Evolutionary conservation across 2,797 vertebrate species (phyloP).

Genomic region (Aphelocoma californica): DNA sequence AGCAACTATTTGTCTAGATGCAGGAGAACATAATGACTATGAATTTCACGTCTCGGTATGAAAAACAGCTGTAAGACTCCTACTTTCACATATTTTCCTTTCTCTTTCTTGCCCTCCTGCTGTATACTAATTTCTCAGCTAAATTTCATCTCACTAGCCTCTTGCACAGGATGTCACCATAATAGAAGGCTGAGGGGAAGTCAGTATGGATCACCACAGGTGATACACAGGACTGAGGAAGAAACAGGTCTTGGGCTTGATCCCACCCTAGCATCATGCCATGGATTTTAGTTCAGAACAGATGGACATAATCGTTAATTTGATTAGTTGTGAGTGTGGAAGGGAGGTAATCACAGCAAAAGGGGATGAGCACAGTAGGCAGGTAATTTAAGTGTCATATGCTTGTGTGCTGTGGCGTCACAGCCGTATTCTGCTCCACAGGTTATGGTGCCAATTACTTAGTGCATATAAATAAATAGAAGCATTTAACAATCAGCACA

Average conservation of each 20-base stretch:
- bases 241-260: not conserved
- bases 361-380: not conserved
- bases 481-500: not conserved
- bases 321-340: conserved; percentile 1
- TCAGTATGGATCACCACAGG: not conserved
- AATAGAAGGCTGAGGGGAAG: not conserved
- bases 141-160: not conserved
- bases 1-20: not conserved
- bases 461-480: conserved; percentile 5
- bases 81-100: not conserved
- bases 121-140: conserved; percentile 18
- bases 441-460: conserved; percentile 18
- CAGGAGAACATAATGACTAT: not conserved
- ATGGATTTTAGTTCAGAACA: conserved; percentile 1
- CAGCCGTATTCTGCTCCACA: not conserved
- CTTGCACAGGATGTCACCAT: not conserved
- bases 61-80: conserved; percentile 1
- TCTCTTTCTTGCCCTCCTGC: not conserved
- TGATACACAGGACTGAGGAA: not conserved
- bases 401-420: not conserved
- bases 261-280: not conserved
- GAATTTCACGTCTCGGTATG: not conserved
- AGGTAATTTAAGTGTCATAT: conserved; percentile 24
- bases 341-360: conserved; percentile 3
- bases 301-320: not conserved